These are phyloP conservation scores for Sphenodon punctatus DNA, from an alignment of 2,797 vertebrate species.

Conservation along the genomic window DNA sequence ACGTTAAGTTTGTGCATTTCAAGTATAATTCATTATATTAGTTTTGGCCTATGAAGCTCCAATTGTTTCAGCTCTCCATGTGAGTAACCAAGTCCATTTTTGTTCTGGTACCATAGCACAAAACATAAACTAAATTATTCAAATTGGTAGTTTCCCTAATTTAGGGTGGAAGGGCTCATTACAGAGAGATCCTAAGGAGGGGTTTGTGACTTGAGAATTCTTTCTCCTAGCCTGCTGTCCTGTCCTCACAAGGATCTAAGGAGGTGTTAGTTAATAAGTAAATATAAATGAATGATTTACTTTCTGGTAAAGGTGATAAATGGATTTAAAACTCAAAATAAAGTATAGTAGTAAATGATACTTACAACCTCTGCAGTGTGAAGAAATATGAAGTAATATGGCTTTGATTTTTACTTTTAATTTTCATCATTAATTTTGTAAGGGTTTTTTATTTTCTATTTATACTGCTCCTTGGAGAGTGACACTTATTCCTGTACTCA, in stretches of 20 bases:
- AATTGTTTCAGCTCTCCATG: background rate
- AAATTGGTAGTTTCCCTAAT: background rate
- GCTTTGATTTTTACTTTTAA: background rate
- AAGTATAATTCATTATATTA: background rate
- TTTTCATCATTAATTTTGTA: background rate
- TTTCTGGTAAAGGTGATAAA: background rate
- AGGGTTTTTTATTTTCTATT: background rate
- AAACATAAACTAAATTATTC: accelerated
- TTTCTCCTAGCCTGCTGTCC: background rate
- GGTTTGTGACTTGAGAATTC: background rate
- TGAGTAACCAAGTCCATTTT: background rate
- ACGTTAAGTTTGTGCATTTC: background rate
- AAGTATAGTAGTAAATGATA: background rate
- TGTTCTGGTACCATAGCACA: background rate
- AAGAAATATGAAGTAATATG: no score
- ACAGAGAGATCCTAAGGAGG: background rate
- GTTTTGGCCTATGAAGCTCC: background rate
- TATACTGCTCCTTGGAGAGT: background rate
- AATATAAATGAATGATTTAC: background rate
- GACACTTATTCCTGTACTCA: background rate
- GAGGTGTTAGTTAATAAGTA: background rate
- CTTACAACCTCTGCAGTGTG: background rate
- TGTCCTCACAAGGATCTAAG: background rate
- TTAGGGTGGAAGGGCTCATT: background rate
- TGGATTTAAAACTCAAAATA: background rate